These are phyloP conservation scores for Brachionus calyciflorus DNA, from an alignment of 1,140 invertebrate genomes.

Conservation along the genomic window DNA sequence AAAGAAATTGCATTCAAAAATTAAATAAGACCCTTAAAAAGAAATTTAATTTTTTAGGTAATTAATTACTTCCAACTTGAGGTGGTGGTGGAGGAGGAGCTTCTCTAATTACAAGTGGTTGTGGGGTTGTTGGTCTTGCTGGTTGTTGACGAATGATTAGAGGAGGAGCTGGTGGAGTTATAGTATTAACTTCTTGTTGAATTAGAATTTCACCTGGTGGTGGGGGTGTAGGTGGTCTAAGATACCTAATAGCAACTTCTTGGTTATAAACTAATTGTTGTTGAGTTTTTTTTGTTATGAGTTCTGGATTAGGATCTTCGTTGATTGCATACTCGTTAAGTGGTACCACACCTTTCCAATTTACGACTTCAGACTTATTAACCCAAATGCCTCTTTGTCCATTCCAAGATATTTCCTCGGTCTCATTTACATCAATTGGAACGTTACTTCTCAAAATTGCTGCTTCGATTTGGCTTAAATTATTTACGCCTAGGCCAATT, in stretches of 20 bases:
- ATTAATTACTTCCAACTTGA: conserved; percentile 26
- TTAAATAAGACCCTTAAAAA: too few relatives aligned
- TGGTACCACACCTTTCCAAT: conserved; percentile 37
- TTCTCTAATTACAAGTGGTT: conserved; percentile 43
- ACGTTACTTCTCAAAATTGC: conserved; percentile 25
- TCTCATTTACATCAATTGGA: conserved; percentile 45
- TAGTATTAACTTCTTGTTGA: background rate
- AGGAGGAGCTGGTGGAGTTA: conserved; percentile 43
- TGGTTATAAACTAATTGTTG: conserved; percentile 38
- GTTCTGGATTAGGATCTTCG: conserved; percentile 46
- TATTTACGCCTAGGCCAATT: background rate
- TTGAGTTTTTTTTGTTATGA: conserved; percentile 24
- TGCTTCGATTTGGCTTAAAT: conserved; percentile 25
- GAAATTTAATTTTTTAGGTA: too few relatives aligned
- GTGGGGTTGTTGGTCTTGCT: conserved; percentile 38
- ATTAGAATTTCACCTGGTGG: conserved; percentile 46
- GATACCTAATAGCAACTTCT: conserved; percentile 44
- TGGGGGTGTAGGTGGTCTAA: conserved; percentile 47
- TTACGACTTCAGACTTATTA: conserved; percentile 33
- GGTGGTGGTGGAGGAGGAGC: conserved; percentile 42
- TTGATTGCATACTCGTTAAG: conserved; percentile 44
- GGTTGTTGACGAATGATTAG: conserved; percentile 38
- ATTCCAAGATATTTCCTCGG: conserved; percentile 39
- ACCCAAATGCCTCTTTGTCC: conserved; percentile 36
- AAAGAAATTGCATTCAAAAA: too few relatives aligned